A percentile compares a stretch with the other conserved stretches of the same genome.
phyloP scores from a whole-genome alignment of 2,888 invertebrate genomes.

The Eristalis intricaria region DNA sequence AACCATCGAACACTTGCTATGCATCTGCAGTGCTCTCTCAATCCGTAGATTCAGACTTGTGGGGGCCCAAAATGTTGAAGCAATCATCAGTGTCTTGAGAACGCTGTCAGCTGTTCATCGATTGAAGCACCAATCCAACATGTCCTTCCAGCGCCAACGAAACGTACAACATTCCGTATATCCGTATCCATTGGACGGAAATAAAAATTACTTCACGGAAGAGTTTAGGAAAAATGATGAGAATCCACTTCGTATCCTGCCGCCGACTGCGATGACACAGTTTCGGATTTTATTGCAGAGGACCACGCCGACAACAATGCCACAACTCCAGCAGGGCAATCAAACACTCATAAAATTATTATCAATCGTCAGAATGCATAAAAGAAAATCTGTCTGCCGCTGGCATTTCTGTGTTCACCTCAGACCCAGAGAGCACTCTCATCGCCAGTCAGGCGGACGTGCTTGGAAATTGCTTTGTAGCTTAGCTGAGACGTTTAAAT shows the following conservation, averaged over 20 bases:
- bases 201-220: not conserved
- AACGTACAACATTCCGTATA: too few species aligned
- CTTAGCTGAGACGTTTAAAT: slow-evolving; percentile 1
- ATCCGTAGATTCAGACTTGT: too few species aligned
- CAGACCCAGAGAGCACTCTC: not conserved
- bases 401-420: not conserved
- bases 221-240: not conserved
- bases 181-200: too few species aligned
- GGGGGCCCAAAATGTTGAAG: too few species aligned
- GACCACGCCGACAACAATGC: not conserved
- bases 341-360: slow-evolving; percentile 18
- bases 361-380: slow-evolving; percentile 15
- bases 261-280: not conserved
- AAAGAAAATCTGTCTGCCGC: not conserved
- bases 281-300: slow-evolving; percentile 13
- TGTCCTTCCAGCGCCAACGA: not conserved
- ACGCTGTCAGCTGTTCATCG: too few species aligned
- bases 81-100: too few species aligned
- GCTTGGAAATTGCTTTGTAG: not conserved
- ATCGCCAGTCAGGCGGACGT: not conserved
- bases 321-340: slow-evolving; percentile 3
- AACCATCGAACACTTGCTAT: too few species aligned
- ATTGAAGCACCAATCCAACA: too few species aligned
- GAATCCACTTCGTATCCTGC: not conserved
- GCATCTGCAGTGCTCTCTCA: too few species aligned